A percentile compares a stretch with the other conserved stretches of the same genome.
phyloP scores from a whole-genome alignment of 1,140 invertebrate species.

The Dreissena polymorpha region DNA sequence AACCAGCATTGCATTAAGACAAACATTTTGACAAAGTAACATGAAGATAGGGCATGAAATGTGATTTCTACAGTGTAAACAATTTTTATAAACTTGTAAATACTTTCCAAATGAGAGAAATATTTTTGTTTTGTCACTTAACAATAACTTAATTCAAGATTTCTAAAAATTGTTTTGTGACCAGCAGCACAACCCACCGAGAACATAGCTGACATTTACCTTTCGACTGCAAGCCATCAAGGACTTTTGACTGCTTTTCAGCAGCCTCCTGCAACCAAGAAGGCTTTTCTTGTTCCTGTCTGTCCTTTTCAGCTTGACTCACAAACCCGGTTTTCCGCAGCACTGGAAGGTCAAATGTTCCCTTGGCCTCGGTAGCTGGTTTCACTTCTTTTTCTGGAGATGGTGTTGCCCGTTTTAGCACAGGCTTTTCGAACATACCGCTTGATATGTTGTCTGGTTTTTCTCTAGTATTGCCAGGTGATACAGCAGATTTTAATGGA shows the following conservation, averaged over 20 bases:
- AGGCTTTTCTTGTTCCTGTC: slow-evolving; percentile 12
- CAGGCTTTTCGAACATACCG: slow-evolving; percentile 44
- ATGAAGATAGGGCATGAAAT: too few relatives aligned
- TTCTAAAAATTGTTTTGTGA: too few relatives aligned
- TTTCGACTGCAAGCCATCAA: slow-evolving; percentile 33
- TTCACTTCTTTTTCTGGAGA: too few relatives aligned
- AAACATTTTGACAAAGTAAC: too few relatives aligned
- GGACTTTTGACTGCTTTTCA: slow-evolving; percentile 20
- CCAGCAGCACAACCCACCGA: too few relatives aligned
- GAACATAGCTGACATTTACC: too few relatives aligned
- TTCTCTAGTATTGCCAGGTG: background rate
- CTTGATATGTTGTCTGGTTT: background rate
- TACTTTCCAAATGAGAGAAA: too few relatives aligned
- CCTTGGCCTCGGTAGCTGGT: slow-evolving; percentile 29
- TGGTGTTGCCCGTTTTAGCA: slow-evolving; percentile 41
- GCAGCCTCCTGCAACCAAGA: slow-evolving; percentile 38
- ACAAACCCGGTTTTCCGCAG: slow-evolving; percentile 29
- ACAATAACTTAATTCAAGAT: too few relatives aligned
- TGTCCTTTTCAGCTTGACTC: slow-evolving; percentile 7
- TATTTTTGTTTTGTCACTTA: too few relatives aligned
- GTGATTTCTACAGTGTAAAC: too few relatives aligned
- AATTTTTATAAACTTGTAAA: too few relatives aligned
- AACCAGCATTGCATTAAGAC: too few relatives aligned
- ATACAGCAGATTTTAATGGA: slow-evolving; percentile 10
- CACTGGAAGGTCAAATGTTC: slow-evolving; percentile 39